Evolutionary conservation across 2,888 invertebrate genomes (phyloP).

Genomic region (Drosophila longiperda): DNA sequence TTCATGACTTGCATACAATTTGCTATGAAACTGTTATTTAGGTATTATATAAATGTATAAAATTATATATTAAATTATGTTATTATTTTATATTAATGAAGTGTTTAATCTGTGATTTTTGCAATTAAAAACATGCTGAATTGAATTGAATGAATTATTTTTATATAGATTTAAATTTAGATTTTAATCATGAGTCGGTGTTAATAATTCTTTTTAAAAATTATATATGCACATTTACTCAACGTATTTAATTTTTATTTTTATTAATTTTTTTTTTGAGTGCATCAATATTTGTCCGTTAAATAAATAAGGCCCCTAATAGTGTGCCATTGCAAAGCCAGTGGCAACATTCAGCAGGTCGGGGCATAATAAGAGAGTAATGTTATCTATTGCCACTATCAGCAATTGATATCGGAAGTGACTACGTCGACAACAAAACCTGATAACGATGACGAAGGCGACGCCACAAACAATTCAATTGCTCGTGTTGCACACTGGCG

Average conservation of each 20-base stretch:
- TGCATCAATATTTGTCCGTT: background rate
- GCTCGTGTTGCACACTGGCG: slow-evolving; percentile 35
- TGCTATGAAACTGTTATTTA: background rate
- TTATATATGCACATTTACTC: background rate
- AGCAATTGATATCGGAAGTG: slow-evolving; percentile 65
- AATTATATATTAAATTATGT: background rate
- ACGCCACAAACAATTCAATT: slow-evolving; percentile 13
- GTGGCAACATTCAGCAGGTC: slow-evolving; percentile 16
- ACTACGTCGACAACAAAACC: slow-evolving; percentile 35
- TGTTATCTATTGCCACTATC: slow-evolving; percentile 38
- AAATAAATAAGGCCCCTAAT: background rate
- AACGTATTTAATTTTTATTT: background rate
- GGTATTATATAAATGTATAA: background rate
- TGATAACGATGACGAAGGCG: slow-evolving; percentile 40
- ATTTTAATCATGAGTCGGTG: background rate
- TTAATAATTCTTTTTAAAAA: background rate
- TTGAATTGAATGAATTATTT: background rate
- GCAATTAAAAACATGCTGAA: background rate
- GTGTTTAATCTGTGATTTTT: background rate
- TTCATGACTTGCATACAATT: background rate
- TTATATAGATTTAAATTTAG: background rate
- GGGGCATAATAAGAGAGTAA: slow-evolving; percentile 11
- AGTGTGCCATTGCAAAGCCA: background rate
- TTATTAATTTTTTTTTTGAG: background rate
- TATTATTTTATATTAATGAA: background rate